These are phyloP conservation scores for Chrysina gloriosa DNA, from an alignment of 2,888 invertebrate genomes.

Conservation along the genomic window DNA sequence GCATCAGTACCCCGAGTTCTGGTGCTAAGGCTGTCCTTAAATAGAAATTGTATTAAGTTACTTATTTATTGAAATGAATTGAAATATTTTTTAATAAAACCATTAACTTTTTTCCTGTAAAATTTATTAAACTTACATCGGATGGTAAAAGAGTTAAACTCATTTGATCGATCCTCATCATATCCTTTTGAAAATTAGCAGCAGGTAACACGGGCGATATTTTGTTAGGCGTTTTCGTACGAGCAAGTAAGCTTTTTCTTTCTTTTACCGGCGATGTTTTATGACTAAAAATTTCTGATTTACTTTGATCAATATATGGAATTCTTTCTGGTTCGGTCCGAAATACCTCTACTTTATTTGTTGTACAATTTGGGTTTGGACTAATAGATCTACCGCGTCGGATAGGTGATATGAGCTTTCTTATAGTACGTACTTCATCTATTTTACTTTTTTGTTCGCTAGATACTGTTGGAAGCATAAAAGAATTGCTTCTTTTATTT, in stretches of 20 bases:
- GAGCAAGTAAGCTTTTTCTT: conserved; percentile 21
- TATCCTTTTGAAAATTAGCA: conserved; percentile 43
- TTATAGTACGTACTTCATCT: conserved; percentile 53
- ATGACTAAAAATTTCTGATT: conserved; percentile 34
- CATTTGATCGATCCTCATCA: conserved; percentile 45
- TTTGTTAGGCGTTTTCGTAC: conserved; percentile 2
- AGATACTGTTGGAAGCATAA: conserved; percentile 61
- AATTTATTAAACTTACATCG: conserved; percentile 41
- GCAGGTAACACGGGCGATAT: conserved; percentile 10
- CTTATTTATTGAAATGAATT: too few species aligned
- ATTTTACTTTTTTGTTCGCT: conserved; percentile 59
- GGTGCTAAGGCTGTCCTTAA: conserved; percentile 41
- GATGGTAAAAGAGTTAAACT: conserved; percentile 44
- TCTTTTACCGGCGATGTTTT: conserved; percentile 7
- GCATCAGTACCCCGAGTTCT: conserved; percentile 33
- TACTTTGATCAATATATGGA: conserved; percentile 47
- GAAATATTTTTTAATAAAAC: too few species aligned
- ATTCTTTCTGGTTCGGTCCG: conserved; percentile 26
- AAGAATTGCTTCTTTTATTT: conserved; percentile 46
- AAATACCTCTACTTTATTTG: conserved; percentile 29
- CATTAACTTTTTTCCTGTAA: not conserved
- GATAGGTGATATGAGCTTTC: conserved; percentile 55
- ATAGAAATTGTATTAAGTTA: not conserved
- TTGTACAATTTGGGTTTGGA: conserved; percentile 48
- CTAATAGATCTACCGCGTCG: conserved; percentile 57